These are phyloP conservation scores for Halichondria panicea DNA, from an alignment of 37 sponge, comb jelly and placozoan genomes.

Conservation along the genomic window DNA sequence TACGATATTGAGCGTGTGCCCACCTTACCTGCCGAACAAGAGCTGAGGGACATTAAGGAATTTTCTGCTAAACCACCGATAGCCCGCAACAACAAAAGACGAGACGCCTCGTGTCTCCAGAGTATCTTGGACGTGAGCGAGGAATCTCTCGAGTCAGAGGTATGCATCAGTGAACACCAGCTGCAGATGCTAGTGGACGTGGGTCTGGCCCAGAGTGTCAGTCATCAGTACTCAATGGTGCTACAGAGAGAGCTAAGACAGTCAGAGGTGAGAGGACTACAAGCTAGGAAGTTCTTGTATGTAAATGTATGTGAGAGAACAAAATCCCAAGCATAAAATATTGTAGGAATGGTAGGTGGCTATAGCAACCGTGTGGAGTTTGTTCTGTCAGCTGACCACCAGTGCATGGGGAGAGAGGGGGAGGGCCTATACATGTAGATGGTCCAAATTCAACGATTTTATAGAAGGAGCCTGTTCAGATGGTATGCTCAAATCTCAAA, in stretches of 20 bases:
- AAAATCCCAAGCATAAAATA: too few relatives aligned
- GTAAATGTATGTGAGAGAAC: background rate
- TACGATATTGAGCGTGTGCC: slow-evolving; percentile 45
- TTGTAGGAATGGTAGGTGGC: background rate
- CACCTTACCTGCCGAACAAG: slow-evolving; percentile 10
- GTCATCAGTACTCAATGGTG: background rate
- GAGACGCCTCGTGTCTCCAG: background rate
- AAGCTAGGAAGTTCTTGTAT: background rate
- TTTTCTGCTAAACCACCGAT: background rate
- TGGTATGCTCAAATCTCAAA: too few relatives aligned
- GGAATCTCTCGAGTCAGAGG: background rate
- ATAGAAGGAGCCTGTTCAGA: too few relatives aligned
- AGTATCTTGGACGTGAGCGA: background rate
- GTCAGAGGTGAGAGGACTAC: background rate
- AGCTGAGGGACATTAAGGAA: background rate
- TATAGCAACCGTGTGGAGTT: too few relatives aligned
- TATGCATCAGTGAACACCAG: background rate
- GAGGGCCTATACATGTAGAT: too few relatives aligned
- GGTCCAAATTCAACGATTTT: too few relatives aligned
- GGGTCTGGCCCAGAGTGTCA: slow-evolving; percentile 2
- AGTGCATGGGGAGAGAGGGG: too few relatives aligned
- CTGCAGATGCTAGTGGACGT: background rate
- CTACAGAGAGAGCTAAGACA: background rate
- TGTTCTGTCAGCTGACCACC: too few relatives aligned
- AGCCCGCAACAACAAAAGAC: background rate